phyloP scores from a whole-genome alignment of 2,113 vertebrate species.

The Hemibagrus wyckioides region DNA sequence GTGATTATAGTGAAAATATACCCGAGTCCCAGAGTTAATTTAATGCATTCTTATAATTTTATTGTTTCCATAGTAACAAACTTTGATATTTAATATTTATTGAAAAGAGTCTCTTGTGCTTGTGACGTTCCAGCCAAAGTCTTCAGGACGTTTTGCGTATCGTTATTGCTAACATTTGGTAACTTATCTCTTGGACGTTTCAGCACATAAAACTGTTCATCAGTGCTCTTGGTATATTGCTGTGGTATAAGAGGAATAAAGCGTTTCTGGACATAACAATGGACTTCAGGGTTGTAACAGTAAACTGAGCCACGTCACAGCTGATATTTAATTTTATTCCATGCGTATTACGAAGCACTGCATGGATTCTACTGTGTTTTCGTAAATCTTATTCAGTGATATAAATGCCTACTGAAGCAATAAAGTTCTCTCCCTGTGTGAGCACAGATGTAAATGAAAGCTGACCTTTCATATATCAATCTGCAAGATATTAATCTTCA shows the following conservation, averaged over 20 bases:
- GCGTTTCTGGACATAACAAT: not conserved
- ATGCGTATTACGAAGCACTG: not conserved
- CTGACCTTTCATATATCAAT: not conserved
- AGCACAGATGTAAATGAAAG: not conserved
- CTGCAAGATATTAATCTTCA: too few relatives aligned
- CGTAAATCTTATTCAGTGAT: not conserved
- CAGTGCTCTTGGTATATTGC: not conserved
- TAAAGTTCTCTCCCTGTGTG: too few relatives aligned
- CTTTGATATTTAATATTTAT: not conserved
- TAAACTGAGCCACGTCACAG: not conserved
- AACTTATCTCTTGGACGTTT: not conserved
- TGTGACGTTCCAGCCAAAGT: not conserved
- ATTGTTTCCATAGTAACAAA: not conserved
- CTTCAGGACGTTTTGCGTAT: not conserved
- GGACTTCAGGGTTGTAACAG: not conserved
- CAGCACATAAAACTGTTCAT: not conserved
- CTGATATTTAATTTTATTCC: not conserved
- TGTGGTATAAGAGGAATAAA: not conserved
- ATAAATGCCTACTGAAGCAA: not conserved
- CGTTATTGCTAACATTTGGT: too few relatives aligned
- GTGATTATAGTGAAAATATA: too few relatives aligned
- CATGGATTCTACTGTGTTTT: not conserved
- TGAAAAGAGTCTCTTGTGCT: not conserved
- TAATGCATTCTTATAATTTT: not conserved
- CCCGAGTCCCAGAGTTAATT: too few relatives aligned